Conservation (phyloP, 2,888 invertebrate species). For the Napeogenes inachia region DNA sequence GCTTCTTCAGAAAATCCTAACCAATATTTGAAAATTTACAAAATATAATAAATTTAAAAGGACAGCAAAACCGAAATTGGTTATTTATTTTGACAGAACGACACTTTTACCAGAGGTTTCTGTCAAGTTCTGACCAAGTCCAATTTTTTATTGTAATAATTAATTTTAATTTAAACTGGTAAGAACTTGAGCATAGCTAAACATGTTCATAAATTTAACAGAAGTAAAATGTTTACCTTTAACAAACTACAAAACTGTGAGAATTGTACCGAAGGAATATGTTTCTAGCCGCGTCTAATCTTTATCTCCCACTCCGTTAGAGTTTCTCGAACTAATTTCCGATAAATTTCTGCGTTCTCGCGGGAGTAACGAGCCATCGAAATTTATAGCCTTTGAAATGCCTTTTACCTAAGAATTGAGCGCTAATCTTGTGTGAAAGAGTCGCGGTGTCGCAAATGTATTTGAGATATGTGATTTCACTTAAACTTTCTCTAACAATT, state of each 20-base stretch:
- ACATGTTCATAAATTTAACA: too few species aligned
- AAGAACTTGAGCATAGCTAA: too few species aligned
- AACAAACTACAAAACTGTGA: not conserved
- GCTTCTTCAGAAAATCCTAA: too few species aligned
- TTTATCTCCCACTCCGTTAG: slow-evolving; percentile 38
- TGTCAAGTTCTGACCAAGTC: too few species aligned
- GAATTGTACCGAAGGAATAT: slow-evolving; percentile 16
- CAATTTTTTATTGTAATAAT: too few species aligned
- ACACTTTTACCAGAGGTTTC: too few species aligned
- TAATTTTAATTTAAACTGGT: too few species aligned
- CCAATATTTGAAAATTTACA: too few species aligned
- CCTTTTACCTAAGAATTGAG: slow-evolving; percentile 70
- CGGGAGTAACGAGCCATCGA: slow-evolving; percentile 64
- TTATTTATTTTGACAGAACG: too few species aligned
- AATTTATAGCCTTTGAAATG: slow-evolving; percentile 71
- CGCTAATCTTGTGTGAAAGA: slow-evolving; percentile 73
- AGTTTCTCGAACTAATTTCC: slow-evolving; percentile 68
- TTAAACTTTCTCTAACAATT: not conserved
- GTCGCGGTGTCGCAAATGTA: slow-evolving; percentile 44
- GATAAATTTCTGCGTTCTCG: slow-evolving; percentile 71
- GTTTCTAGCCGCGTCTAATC: slow-evolving; percentile 31
- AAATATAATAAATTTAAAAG: too few species aligned
- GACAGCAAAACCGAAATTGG: too few species aligned
- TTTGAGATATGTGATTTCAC: slow-evolving; percentile 35
- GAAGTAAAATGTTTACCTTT: not conserved